Evolutionary conservation across 2,113 vertebrate genomes (phyloP), one percentile per base, ranked within the genome.

Genomic region (Urocolius indicus): DNA sequence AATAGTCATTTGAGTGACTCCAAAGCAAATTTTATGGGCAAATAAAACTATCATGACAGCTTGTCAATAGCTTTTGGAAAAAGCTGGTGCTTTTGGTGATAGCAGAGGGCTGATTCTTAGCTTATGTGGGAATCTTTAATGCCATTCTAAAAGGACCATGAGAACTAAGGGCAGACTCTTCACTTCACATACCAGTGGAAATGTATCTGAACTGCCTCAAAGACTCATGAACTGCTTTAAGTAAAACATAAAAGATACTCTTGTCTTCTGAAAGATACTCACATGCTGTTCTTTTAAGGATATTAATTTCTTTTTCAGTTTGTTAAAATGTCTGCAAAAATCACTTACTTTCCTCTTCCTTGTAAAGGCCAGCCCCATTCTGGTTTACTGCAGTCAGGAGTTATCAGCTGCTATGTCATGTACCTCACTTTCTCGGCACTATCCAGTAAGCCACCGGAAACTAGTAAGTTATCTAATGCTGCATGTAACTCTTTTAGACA

Each of bases 351-450:
- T 73, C 26, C 13, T 73, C 32, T 82, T 91, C 75, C 49, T 89
- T 68, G 6, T 89, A 55, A 96, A 99, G 99, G 98, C 75, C 98
- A 99, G 85, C 99, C 99, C 6, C 98, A 98, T 88, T 99, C 99
- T 17, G 99, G 99, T 87, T 98, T 99, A 71, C 95, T 99, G 93
- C 99, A 99, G 94, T 99, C 99, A 1, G 99, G 98, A 21, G 97
- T 99, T 95, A 99, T 99, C 97, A 99, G 98, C 92, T 98, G 99
- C 94, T 99, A 99, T 1, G 99, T 99, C 90, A 99, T 99, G 93
- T 99, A 99, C 93, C 99, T 99, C 94, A 99, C 99, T 29, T 99
- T 99, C 96, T 99, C 99, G 13, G 98, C 99, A 8, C 98, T 99
- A 79, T 98, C 99, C 95, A 99, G 99, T 98, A 99, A 99, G 93